A percentile compares a stretch with the other conserved stretches of the same genome.
Conservation (phyloP, 2,888 invertebrate genomes). For the Caenorhabditis sulstoni region DNA sequence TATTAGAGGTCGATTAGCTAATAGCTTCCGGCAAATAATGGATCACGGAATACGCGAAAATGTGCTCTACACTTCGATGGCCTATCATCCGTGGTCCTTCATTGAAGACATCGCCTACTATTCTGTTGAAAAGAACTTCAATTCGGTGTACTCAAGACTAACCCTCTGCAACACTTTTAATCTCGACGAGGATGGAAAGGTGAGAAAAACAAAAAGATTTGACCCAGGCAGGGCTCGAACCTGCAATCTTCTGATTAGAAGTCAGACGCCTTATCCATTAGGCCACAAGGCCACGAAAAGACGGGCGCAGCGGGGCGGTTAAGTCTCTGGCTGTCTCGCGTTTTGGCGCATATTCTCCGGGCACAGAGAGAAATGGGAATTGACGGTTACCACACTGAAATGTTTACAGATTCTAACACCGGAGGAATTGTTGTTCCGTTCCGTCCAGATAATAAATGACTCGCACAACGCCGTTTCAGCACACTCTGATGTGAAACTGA, state of each 20-base stretch:
- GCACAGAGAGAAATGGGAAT: too few relatives aligned
- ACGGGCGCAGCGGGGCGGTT: neutral
- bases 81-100: constrained; percentile 98
- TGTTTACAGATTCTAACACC: constrained; percentile 88
- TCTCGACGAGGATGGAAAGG: constrained; percentile 97
- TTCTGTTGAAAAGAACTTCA: constrained; percentile 97
- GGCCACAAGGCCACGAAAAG: constrained; percentile 74
- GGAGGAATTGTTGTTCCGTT: constrained; percentile 88
- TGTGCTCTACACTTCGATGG: constrained; percentile 83
- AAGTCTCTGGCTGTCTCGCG: too few relatives aligned
- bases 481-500: constrained; percentile 98
- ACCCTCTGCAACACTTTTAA: constrained; percentile 97
- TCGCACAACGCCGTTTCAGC: constrained; percentile 93
- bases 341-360: neutral
- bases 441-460: constrained; percentile 95
- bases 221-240: constrained; percentile 78
- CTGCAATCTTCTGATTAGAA: constrained; percentile 80
- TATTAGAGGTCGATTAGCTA: constrained; percentile 86
- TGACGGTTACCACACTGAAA: too few relatives aligned
- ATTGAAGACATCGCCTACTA: constrained; percentile 90
- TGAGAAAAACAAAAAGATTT: constrained; percentile 53
- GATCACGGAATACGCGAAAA: constrained; percentile 77
- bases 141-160: constrained; percentile 95
- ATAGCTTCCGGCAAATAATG: constrained; percentile 74
- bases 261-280: constrained; percentile 80